Base-by-base conservation (phyloP, 2,888 invertebrate species). In the Eilema depressum region DNA sequence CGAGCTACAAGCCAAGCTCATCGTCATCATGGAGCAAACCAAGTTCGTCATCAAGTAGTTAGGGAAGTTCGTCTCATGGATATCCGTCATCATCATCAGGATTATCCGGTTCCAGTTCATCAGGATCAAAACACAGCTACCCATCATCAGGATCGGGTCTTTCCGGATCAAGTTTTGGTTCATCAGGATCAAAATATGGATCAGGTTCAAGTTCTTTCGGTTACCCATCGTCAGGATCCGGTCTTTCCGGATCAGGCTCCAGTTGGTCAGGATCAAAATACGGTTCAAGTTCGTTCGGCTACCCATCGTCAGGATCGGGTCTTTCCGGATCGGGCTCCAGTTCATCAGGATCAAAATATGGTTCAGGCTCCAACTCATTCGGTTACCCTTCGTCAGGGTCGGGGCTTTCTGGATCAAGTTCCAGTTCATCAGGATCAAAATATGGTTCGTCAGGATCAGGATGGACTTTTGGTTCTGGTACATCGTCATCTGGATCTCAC, bases 401-500 rank as follows among this genome's bases (percentile, higher is more conserved):
- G 3, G 57, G 65, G 0, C 56, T 65, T 2, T 66, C 57, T 2
- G 66, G 66, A 37, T 66, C 66, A 11, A 17, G 57, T 0, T 65
- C 53, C 0, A 57, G 33, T 65, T 72, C 70, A 17, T 73, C 71
- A 0, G 76, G 74, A 41, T 65, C 60, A 60, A 23, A 68, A 26
- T 71, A 57, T 2, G 30, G 79, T 25, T 67, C 67, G n/a, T n/a
- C n/a, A n/a, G n/a, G n/a, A n/a, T n/a, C 23, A 41, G 17, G 41
- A 41, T 41, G 41, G 41, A 0, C 41, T 17, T 41, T 5, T 41
- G 47, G 47, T 8, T 0, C 20, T 20, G 77, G 76, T 57, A 73
- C 74, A n/a, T 82, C 82, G 12, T 79, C 84, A 20, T 72, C 79
- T 7, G 76, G 77, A 11, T 69, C 76, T 8, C 60, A 60, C 20